Evolutionary conservation across 2,888 invertebrate genomes (phyloP).

Genomic region (Mongoloraphidia duomilia): DNA sequence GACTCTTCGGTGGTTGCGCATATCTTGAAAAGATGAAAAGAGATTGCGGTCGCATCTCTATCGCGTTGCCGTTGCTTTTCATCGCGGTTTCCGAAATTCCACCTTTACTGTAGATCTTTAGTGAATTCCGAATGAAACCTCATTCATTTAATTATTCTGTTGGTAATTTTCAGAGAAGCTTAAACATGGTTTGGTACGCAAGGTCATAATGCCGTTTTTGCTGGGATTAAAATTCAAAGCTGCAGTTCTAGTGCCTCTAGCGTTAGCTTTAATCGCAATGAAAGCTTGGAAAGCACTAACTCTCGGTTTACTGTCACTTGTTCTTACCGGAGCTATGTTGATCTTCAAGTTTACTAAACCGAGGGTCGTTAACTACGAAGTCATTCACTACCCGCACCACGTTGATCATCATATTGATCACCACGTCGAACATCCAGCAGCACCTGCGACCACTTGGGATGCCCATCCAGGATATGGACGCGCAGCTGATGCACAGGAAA

Average conservation of each 20-base stretch:
- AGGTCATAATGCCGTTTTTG: slow-evolving; percentile 71
- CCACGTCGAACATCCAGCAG: slow-evolving; percentile 28
- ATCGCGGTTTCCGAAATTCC: too few relatives aligned
- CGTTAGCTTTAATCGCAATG: slow-evolving; percentile 66
- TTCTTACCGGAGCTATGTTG: slow-evolving; percentile 70
- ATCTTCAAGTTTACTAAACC: slow-evolving; percentile 80
- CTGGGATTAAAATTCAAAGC: slow-evolving; percentile 77
- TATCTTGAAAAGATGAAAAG: too few relatives aligned
- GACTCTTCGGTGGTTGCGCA: too few relatives aligned
- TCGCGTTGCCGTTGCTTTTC: too few relatives aligned
- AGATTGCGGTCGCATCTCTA: too few relatives aligned
- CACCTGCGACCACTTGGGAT: slow-evolving; percentile 26
- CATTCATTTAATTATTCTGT: too few relatives aligned
- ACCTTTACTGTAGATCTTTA: too few relatives aligned
- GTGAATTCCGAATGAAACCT: too few relatives aligned
- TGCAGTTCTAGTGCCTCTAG: slow-evolving; percentile 66
- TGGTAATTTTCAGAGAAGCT: too few relatives aligned
- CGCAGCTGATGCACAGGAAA: slow-evolving; percentile 38
- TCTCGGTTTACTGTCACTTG: slow-evolving; percentile 67
- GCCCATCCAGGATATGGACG: slow-evolving; percentile 48
- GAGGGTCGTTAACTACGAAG: slow-evolving; percentile 74
- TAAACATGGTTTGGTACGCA: slow-evolving; percentile 53
- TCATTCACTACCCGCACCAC: slow-evolving; percentile 64
- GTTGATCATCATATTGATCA: slow-evolving; percentile 46
- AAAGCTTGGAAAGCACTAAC: slow-evolving; percentile 86